Percentiles rank a stretch among this genome's conserved stretches.
Conservation (phyloP, 1,140 invertebrate genomes). For the Drosophila ogumai region DNA sequence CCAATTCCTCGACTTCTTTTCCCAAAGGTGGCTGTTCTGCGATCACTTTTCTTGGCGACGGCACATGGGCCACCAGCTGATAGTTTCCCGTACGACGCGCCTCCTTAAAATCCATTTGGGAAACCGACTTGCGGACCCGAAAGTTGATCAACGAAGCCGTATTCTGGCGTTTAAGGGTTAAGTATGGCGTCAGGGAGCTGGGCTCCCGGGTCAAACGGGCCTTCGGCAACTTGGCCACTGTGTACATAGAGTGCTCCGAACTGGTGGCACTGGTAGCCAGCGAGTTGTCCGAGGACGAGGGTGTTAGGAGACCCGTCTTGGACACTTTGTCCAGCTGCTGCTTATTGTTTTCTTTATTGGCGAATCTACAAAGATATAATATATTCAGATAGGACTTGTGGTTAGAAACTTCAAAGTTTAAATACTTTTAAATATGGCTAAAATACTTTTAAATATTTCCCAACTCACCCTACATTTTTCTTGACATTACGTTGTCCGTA, state of each 20-base stretch:
- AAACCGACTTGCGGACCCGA: constrained; percentile 67
- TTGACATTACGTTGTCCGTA: constrained; percentile 19
- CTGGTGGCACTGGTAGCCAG: constrained; percentile 36
- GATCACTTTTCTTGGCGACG: constrained; percentile 21
- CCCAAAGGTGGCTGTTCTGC: background rate
- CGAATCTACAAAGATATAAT: background rate
- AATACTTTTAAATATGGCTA: background rate
- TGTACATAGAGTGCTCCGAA: constrained; percentile 1
- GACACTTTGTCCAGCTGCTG: constrained; percentile 24
- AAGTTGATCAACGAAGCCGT: constrained; percentile 63
- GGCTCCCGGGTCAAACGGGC: background rate
- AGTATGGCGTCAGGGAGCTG: constrained; percentile 32
- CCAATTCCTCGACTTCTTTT: constrained; percentile 2
- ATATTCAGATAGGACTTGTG: no score
- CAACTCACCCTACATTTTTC: constrained; percentile 43
- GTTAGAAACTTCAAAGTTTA: no score
- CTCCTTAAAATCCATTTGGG: constrained; percentile 81
- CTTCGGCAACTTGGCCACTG: constrained; percentile 10
- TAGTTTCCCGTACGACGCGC: constrained; percentile 61
- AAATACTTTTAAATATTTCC: background rate
- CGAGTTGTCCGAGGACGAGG: constrained; percentile 66
- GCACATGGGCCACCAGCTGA: constrained; percentile 57
- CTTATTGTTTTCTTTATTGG: constrained; percentile 14
- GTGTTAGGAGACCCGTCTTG: constrained; percentile 43
- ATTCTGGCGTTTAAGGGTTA: constrained; percentile 62